Evolutionary conservation across 2,113 vertebrate species (phyloP).

Genomic region (Elephas maximus): DNA sequence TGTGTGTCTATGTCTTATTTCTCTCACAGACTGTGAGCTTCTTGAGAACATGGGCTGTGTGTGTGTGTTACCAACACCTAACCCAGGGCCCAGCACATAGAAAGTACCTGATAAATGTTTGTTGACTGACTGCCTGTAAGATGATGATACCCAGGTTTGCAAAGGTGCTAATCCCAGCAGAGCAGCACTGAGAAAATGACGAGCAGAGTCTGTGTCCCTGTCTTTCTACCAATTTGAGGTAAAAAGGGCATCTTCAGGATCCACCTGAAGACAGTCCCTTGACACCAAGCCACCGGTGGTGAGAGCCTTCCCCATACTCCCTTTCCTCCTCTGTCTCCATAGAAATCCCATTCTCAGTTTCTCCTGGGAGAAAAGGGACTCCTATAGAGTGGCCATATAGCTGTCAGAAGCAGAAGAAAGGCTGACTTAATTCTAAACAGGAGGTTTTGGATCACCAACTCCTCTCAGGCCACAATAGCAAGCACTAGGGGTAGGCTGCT

Average conservation of each 20-base stretch:
- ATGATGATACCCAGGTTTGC: not conserved
- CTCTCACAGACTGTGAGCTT: no score
- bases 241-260: not conserved
- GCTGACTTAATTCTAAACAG: not conserved
- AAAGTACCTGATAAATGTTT: not conserved
- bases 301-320: not conserved
- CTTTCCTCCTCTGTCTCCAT: not conserved
- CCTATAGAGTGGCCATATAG: not conserved
- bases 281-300: not conserved
- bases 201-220: not conserved
- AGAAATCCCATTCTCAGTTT: not conserved
- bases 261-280: not conserved
- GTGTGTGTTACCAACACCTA: no score
- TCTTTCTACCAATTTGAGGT: not conserved
- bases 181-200: not conserved
- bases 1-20: not conserved
- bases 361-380: not conserved
- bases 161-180: not conserved
- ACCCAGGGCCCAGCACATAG: no score
- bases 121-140: not conserved
- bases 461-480: not conserved
- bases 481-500: not conserved
- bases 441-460: not conserved
- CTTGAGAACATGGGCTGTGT: no score
- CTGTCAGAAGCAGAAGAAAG: not conserved